phyloP scores from a whole-genome alignment of 2,797 vertebrate genomes.

The Podarcis siculus region DNA sequence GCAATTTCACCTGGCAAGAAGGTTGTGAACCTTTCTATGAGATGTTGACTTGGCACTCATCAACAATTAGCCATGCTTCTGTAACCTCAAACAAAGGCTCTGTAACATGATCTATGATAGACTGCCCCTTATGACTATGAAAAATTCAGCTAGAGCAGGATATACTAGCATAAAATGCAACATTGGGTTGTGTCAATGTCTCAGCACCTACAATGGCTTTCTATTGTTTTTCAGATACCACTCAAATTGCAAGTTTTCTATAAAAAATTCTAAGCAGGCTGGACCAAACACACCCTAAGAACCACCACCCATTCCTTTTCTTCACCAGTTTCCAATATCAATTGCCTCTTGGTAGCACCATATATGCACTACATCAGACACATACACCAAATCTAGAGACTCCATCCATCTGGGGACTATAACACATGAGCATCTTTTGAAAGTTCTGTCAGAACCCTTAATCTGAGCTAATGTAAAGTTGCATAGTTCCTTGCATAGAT shows the following conservation, averaged over 20 bases:
- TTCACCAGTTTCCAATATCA: background rate
- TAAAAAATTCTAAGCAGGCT: background rate
- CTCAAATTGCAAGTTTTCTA: background rate
- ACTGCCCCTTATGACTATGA: background rate
- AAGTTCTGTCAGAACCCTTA: background rate
- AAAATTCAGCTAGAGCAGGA: background rate
- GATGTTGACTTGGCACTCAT: background rate
- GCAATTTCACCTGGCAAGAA: background rate
- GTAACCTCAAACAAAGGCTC: background rate
- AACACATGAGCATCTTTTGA: background rate
- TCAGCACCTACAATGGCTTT: background rate
- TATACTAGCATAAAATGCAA: background rate
- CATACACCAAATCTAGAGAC: background rate
- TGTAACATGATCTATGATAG: background rate
- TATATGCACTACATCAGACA: background rate
- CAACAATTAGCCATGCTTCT: background rate
- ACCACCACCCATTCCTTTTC: background rate
- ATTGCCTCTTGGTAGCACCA: background rate
- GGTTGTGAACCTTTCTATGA: background rate
- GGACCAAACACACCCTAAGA: background rate
- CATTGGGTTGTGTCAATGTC: background rate
- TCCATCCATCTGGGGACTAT: background rate
- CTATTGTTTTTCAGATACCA: background rate
- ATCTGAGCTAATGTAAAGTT: background rate
- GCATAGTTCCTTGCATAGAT: background rate